phyloP scores from a whole-genome alignment of 2,888 invertebrate species.

The Agrilus cyanescens region DNA sequence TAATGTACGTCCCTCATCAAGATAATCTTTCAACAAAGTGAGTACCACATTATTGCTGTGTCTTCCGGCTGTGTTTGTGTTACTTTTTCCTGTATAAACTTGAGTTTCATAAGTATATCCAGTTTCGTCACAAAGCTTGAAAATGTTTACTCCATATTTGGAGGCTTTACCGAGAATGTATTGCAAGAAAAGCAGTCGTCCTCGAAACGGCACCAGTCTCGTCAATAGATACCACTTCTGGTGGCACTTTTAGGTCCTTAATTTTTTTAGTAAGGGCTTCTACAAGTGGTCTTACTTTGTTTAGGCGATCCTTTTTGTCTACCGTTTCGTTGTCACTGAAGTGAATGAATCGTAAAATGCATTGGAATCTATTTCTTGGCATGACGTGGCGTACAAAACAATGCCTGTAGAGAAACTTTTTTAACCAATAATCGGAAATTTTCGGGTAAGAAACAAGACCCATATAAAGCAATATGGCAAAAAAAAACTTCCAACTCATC shows the following conservation, averaged over 20 bases:
- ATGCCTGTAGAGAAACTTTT: constrained; percentile 1
- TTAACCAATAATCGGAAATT: constrained; percentile 3
- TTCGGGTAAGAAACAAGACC: constrained; percentile 1
- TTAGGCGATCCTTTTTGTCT: constrained; percentile 5
- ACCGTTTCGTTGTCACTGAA: not conserved
- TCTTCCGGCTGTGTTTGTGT: too few species aligned
- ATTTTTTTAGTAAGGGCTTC: constrained; percentile 6
- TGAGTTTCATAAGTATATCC: constrained; percentile 5
- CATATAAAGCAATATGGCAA: constrained; percentile 2
- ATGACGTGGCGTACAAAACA: constrained; percentile 3
- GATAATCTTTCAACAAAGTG: constrained; percentile 3
- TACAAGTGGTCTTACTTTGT: constrained; percentile 5
- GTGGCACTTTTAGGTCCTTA: constrained; percentile 3
- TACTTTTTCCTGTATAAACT: constrained; percentile 3
- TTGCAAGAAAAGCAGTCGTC: constrained; percentile 5
- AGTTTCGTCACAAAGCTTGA: constrained; percentile 7
- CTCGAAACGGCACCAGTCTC: constrained; percentile 6
- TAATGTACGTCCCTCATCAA: constrained; percentile 11
- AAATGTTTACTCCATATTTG: constrained; percentile 6
- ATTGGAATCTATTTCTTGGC: constrained; percentile 4
- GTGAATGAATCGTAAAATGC: constrained; percentile 2
- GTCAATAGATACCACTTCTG: constrained; percentile 5
- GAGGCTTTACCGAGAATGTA: constrained; percentile 5
- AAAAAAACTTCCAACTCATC: constrained; percentile 1
- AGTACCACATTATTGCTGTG: too few species aligned